Evolutionary conservation across 2,888 invertebrate genomes (phyloP), one percentile per base, ranked within the genome.

Genomic region (Hydraecia micacea): DNA sequence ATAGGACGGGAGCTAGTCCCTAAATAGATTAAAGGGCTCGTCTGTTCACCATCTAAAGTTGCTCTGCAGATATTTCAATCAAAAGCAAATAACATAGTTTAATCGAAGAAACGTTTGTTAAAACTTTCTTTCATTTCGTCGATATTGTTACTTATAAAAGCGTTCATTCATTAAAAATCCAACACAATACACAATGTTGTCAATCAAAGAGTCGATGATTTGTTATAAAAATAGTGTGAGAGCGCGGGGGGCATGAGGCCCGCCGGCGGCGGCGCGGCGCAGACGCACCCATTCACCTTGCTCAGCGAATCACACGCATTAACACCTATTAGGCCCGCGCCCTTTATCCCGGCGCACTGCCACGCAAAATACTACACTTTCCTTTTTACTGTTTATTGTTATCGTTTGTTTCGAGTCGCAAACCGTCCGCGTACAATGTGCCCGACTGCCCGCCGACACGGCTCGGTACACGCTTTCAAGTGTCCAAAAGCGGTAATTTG

Each of bases 381-480:
- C 94, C 95, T 95, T 96, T 96, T 95, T 94, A 95, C 93, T 96
- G 96, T 96, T 96, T 96, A 96, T 96, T 96, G 96, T 96, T 93
- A 94, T 93, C 95, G 95, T 95, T 96, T 96, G 96, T 96, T 96
- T 96, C 96, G 94, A 92, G 91, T 92, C 93, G 96, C 96, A 96
- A 96, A 96, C 97, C 95, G 95, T 94, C 89, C 93, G 89, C 81
- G 93, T 91, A 96, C 95, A 96, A 96, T 94, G 94, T 89, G 93
- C 91, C 92, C 91, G 92, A 81, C 94, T 90, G 94, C 91, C 92
- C 91, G 92, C 81, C 93, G 93, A 94, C 95, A 94, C 96, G 96
- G 92, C 92, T 92, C 94, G 94, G 90, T 94, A 95, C 89, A 89
- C 94, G 95, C 96, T 96, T 96, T 96, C 95, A 95, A 96, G 95